These are phyloP conservation scores for Meda fulgida DNA, from an alignment of 2,797 vertebrate species.

Conservation along the genomic window DNA sequence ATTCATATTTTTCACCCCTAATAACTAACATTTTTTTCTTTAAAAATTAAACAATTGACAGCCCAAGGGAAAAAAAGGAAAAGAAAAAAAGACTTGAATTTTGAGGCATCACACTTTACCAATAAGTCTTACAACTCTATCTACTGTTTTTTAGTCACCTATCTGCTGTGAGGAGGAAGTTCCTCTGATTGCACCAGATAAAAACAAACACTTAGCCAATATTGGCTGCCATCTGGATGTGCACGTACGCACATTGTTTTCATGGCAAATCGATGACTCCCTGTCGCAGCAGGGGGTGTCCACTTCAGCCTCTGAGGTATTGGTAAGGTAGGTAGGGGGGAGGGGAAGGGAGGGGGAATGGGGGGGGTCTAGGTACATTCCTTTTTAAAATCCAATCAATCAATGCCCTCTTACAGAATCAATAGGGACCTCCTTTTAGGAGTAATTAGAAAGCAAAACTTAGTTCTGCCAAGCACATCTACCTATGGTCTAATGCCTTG, in stretches of 20 bases:
- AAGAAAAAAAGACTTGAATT: background rate
- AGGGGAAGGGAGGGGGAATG: background rate
- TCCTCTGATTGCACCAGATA: conserved; percentile 71
- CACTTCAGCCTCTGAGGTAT: conserved; percentile 19
- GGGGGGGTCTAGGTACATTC: conserved; percentile 13
- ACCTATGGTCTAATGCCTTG: background rate
- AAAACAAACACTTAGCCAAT: conserved; percentile 77
- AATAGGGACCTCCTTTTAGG: conserved; percentile 73
- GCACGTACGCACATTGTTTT: conserved; percentile 38
- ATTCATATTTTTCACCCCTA: no score
- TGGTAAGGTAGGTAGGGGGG: conserved; percentile 15
- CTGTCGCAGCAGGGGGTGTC: conserved; percentile 4
- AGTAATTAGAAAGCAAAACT: conserved; percentile 79
- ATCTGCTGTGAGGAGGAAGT: conserved; percentile 55
- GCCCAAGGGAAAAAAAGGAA: background rate
- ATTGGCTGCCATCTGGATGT: conserved; percentile 48
- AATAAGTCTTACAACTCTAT: background rate
- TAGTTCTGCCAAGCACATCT: conserved; percentile 35
- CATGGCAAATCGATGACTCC: conserved; percentile 45
- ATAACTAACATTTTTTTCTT: no score
- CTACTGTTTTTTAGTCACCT: background rate
- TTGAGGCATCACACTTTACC: background rate
- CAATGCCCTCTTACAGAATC: conserved; percentile 76
- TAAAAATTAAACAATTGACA: background rate
- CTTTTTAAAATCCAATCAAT: conserved; percentile 63